A percentile compares a stretch with the other conserved stretches of the same genome.
phyloP scores from a whole-genome alignment of 2,113 vertebrate genomes.

The Corvus cornix region DNA sequence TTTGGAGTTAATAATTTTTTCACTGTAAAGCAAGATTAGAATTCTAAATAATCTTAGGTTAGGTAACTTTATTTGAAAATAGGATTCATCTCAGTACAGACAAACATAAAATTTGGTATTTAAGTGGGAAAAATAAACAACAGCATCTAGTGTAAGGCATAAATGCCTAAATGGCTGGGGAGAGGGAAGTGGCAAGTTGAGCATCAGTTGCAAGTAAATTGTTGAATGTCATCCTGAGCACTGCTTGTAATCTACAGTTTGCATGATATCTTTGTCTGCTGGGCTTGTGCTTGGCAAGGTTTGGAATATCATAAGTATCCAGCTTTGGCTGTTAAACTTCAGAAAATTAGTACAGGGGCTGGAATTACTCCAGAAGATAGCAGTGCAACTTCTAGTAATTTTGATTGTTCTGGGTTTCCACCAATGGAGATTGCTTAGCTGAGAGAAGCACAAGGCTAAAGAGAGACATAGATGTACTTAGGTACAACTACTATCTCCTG shows the following conservation, averaged over 20 bases:
- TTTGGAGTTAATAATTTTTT: background rate
- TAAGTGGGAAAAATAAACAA: background rate
- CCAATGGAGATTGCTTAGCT: background rate
- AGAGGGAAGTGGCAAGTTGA: background rate
- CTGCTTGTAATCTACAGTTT: background rate
- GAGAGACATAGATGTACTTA: background rate
- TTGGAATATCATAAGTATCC: background rate
- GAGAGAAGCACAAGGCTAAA: background rate
- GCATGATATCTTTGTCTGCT: background rate
- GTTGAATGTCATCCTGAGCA: background rate
- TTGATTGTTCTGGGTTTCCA: background rate
- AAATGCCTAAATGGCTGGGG: background rate
- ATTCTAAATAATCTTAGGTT: background rate
- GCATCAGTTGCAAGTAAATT: background rate
- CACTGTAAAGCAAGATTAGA: background rate
- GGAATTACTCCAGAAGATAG: background rate
- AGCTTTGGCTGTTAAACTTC: background rate
- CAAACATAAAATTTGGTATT: background rate
- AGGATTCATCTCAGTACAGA: background rate
- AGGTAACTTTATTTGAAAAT: background rate
- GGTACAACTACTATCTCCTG: background rate
- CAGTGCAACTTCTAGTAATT: background rate
- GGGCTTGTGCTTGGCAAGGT: background rate
- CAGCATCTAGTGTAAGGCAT: background rate
- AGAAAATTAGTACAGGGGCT: background rate